Base-by-base conservation (phyloP, 2,888 invertebrate genomes). In the Aethes cnicana region DNA sequence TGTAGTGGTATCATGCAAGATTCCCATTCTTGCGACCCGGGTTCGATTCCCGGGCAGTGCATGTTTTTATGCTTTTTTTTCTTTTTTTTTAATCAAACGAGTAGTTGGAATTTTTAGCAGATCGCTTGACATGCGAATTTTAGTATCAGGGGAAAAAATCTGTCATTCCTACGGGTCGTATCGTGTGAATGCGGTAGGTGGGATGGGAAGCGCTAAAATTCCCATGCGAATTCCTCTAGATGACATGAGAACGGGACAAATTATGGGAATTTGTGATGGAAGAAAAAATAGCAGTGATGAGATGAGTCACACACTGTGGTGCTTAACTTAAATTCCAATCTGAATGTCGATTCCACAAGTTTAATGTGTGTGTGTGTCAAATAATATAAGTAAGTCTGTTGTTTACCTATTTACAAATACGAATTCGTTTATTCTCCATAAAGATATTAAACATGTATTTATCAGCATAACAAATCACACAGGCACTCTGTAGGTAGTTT, bases 1-100 rank as follows among this genome's bases (percentile, higher is more conserved):
- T 96, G 96, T 96, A 96, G 94, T 96, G 96, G 96, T 96, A 96
- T 96, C 96, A 96, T 96, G 95, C 95, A 95, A 95, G 96, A 95
- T 95, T 96, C 96, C 96, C 96, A 96, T 95, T 95, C 96, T 96
- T 95, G 95, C 95, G 96, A 96, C 94, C 94, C 96, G 96, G 96
- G 96, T 96, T 96, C 96, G 96, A 96, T 96, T 95, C 95, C 95
- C 95, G 95, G 94, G 93, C 94, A 93, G 94, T 94, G 95, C 95
- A 95, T 1, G 6, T 4, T 9, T 2, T 33, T 50, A 44, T 50
- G 36, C 14, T 23, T 44, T 46, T 16, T 52, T 14, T 2, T n/a
- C 12, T 17, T 25, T 2, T 16, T 25, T 32, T 52, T 50, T 39
- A 32, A 46, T 33, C 39, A 39, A 12, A 37, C 11, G 25, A 39